Evolutionary conservation across 2,888 invertebrate species (phyloP).

Genomic region (Leptarthrus brevirostris): DNA sequence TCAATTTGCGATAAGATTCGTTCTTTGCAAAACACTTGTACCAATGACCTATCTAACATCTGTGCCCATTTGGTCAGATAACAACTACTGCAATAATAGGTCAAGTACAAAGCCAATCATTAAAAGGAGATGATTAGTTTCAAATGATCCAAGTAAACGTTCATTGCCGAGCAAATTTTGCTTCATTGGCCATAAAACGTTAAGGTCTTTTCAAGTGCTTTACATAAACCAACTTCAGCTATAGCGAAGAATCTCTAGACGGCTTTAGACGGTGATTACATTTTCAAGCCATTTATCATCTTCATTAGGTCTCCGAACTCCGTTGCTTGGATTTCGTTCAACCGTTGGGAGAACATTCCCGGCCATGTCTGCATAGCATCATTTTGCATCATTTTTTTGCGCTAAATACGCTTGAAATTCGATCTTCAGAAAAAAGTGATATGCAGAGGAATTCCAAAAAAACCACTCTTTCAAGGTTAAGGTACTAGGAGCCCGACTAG

Average conservation of each 20-base stretch:
- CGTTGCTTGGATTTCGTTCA: background rate
- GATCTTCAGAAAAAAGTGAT: constrained; percentile 12
- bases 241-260: background rate
- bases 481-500: background rate
- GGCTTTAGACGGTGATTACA: background rate
- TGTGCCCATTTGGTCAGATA: too few species aligned
- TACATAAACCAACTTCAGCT: background rate
- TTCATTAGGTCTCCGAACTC: constrained; percentile 15
- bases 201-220: background rate
- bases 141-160: background rate
- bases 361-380: background rate
- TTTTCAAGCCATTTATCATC: constrained; percentile 36
- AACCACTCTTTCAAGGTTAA: constrained; percentile 42
- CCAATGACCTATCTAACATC: too few species aligned
- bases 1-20: too few species aligned
- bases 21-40: too few species aligned
- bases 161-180: background rate
- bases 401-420: background rate
- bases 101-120: too few species aligned
- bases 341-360: background rate
- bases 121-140: background rate
- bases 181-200: background rate
- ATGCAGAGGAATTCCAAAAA: constrained; percentile 12
- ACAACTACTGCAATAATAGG: too few species aligned
- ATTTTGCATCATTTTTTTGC: constrained; percentile 14